Base-by-base conservation (phyloP, 2,888 invertebrate genomes). In the Lathronympha strigana region DNA sequence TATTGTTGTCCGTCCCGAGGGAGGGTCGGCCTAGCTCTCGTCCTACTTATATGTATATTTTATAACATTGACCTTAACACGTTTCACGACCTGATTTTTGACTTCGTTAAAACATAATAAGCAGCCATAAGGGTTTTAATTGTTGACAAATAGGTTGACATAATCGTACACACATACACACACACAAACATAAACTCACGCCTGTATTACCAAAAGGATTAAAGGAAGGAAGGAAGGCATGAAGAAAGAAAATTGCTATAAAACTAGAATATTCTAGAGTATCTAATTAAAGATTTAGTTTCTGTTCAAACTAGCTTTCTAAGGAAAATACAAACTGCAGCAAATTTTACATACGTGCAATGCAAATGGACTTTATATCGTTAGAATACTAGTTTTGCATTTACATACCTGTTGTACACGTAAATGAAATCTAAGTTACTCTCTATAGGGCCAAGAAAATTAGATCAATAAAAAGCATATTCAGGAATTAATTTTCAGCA, bases 1-100 rank as follows among this genome's bases (percentile, higher is more conserved):
- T 90, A 90, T 91, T 91, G 90, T 92, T 88, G 81, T 84, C 82
- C 81, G 79, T 86, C 91, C 90, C 88, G 72, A 70, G 84, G 83
- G 90, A 86, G 84, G 85, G 82, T 81, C 77, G 78, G 73, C 80
- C 69, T 78, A 81, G 77, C 80, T 83, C 79, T 81, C 86, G 88
- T 73, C 87, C 88, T 81, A 88, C 73, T 61, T 67, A 69, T 19
- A 43, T 63, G 84, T 83, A 80, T 86, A 80, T 61, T 54, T 63
- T 61, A 54, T 64, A 69, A 67, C 63, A 71, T 38, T 53, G 53
- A 53, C 53, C 53, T 53, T 36, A 36, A 36, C 33, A 23, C 15
- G 36, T 38, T n/a, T 38, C 53, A 36, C 21, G 5, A 53, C 13
- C n/a, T 53, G 36, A 36, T 53, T 23, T 53, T 23, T 23, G 36